Conservation (phyloP, 35 echinoderm and acorn worm genomes). For the Chiridota heheva region DNA sequence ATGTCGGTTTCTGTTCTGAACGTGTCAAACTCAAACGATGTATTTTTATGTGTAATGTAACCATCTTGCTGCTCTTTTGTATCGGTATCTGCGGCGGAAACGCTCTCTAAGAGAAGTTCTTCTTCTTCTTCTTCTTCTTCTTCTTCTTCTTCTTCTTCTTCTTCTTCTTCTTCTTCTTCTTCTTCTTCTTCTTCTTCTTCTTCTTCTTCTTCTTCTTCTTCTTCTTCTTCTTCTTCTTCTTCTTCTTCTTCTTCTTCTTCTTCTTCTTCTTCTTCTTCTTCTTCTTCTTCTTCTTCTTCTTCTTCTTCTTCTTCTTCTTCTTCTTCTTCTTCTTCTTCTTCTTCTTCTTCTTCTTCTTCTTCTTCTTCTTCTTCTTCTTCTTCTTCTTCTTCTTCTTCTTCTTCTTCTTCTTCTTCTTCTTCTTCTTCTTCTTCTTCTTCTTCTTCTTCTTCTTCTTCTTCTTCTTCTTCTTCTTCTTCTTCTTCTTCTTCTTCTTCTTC, state of each 20-base stretch:
- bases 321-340: conserved; percentile 1
- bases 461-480: background rate
- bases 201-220: background rate
- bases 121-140: background rate
- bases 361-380: background rate
- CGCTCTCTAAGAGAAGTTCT: too few relatives aligned
- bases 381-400: background rate
- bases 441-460: background rate
- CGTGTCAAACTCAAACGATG: too few relatives aligned
- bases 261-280: conserved; percentile 1
- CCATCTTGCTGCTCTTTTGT: too few relatives aligned
- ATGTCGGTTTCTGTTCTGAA: background rate
- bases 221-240: background rate
- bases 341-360: background rate
- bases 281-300: background rate
- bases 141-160: background rate
- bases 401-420: too few relatives aligned
- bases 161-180: background rate
- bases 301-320: conserved; percentile 4
- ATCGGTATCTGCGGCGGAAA: too few relatives aligned
- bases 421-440: background rate
- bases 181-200: background rate
- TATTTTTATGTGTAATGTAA: too few relatives aligned
- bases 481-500: background rate
- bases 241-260: conserved; percentile 4